Evolutionary conservation across 2,797 vertebrate genomes (phyloP), one percentile per base, ranked within the genome.

Genomic region (Anguilla anguilla): DNA sequence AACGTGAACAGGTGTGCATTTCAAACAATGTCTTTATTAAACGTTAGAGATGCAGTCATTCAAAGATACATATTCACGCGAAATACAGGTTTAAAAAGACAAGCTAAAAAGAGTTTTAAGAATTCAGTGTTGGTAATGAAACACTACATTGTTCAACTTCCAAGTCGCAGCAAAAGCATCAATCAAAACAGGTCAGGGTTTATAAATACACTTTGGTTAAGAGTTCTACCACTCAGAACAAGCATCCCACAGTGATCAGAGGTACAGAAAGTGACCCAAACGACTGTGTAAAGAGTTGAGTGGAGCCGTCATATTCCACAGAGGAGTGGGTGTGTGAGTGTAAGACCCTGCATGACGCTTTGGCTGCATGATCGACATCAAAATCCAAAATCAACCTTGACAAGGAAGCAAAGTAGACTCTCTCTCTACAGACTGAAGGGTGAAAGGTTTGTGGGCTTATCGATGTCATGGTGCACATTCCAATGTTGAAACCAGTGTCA

Each of bases 61-160:
- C 31, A 79, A 79, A 43, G 74, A 69, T 31, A 69, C 9, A 69
- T 69, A 31, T 61, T 61, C 57, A 61, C 19, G 15, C 13, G 57
- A 22, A 22, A 22, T 17, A 2, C 2, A 28, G 35, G 35, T 28
- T 13, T 13, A 9, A 31, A 28, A 74, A 35, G 31, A 74, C 10
- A 53, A 53, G 51, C 46, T 28, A 7, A 49, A 83, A 31, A 84
- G 53, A 6, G 10, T 83, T 49, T 83, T 17, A n/a, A 55, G 51
- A 55, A 25, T 59, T 84, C 83, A 84, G 83, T 57, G 49, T 55
- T 31, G n/a, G 28, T 6, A 28, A 83, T 22, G 22, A 82, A 83
- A 83, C 51, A 53, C 51, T 35, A 28, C 83, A 84, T 57, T 55
- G 22, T 11, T 84, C 83, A 57, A 57, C 83, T 84, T 84, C 11